Evolutionary conservation across 2,797 vertebrate species (phyloP).

Genomic region (Eleutherodactylus coqui): DNA sequence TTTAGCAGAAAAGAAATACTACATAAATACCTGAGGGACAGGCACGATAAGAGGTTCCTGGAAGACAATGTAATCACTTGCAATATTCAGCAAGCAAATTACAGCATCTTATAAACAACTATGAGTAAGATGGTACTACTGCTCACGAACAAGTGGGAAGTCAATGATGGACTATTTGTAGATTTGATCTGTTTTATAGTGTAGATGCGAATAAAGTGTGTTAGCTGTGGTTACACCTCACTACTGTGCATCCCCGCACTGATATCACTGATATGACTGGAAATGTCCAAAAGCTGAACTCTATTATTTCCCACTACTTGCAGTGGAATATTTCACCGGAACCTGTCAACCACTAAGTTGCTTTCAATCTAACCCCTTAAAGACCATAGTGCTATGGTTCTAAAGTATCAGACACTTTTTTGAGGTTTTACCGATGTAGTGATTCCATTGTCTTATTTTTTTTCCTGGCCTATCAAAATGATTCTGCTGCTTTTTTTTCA

Average conservation of each 20-base stretch:
- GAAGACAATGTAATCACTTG: conserved; percentile 70
- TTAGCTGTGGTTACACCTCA: not conserved
- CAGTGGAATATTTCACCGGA: no score
- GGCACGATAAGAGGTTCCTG: conserved; percentile 65
- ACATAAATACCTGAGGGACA: conserved; percentile 69
- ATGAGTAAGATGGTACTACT: conserved; percentile 20
- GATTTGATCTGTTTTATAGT: not conserved
- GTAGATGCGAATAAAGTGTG: not conserved
- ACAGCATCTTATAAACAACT: conserved; percentile 49
- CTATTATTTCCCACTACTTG: no score
- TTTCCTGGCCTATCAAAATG: no score
- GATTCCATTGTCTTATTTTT: no score
- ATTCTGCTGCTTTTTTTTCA: no score
- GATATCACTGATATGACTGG: not conserved
- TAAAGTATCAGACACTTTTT: no score
- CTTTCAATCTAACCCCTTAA: no score
- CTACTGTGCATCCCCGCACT: not conserved
- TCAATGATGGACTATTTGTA: not conserved
- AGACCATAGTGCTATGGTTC: no score
- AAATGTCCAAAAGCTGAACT: no score
- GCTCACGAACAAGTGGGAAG: conserved; percentile 7
- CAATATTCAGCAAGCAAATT: conserved; percentile 65
- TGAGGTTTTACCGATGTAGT: no score
- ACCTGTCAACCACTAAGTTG: no score
- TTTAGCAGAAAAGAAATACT: conserved; percentile 58